A percentile compares a stretch with the other conserved stretches of the same genome.
phyloP scores from a whole-genome alignment of 2,888 invertebrate species.

The Epinotia nisella region DNA sequence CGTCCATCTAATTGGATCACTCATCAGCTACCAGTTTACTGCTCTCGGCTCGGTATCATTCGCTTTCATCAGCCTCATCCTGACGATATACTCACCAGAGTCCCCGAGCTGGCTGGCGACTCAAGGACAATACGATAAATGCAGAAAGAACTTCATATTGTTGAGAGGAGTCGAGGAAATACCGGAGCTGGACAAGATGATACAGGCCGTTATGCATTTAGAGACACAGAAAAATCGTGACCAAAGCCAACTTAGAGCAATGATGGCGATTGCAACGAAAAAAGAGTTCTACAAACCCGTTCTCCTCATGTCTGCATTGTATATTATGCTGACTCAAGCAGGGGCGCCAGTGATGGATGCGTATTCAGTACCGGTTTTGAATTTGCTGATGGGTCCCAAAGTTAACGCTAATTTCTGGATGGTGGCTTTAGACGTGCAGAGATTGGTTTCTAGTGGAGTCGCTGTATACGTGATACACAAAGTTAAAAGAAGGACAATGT shows the following conservation, averaged over 20 bases:
- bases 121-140: conserved; percentile 78
- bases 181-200: conserved; percentile 57
- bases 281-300: conserved; percentile 84
- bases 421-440: conserved; percentile 86
- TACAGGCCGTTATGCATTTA: conserved; percentile 45
- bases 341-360: conserved; percentile 88
- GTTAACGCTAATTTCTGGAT: conserved; percentile 87
- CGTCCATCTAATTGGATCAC: conserved; percentile 85
- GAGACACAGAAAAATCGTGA: conserved; percentile 29
- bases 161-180: conserved; percentile 79
- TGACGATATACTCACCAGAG: conserved; percentile 79
- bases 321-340: conserved; percentile 86
- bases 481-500: conserved; percentile 84
- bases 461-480: conserved; percentile 85
- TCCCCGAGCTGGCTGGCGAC: conserved; percentile 86
- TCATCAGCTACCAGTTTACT: conserved; percentile 82
- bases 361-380: conserved; percentile 86
- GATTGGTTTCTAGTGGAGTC: conserved; percentile 83
- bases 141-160: conserved; percentile 81
- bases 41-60: conserved; percentile 76
- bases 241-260: conserved; percentile 44
- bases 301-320: conserved; percentile 84
- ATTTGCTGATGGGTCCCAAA: conserved; percentile 80
- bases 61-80: conserved; percentile 72
- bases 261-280: conserved; percentile 57